These are phyloP conservation scores for Bactericera cockerelli DNA, from an alignment of 1,140 invertebrate genomes.

Conservation along the genomic window DNA sequence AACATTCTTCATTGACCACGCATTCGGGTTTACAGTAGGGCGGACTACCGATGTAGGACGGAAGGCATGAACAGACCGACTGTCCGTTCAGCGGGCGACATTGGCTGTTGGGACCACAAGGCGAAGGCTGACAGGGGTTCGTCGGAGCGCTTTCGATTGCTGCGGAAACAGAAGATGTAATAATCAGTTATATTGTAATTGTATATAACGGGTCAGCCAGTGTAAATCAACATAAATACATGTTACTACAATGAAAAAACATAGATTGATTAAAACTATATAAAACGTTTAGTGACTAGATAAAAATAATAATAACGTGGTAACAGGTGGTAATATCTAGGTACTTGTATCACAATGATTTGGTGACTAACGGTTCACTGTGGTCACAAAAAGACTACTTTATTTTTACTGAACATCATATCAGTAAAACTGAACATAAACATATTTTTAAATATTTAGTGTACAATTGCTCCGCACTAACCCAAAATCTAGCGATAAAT, in stretches of 20 bases:
- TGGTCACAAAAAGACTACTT: too few relatives aligned
- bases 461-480: too few relatives aligned
- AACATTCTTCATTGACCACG: constrained; percentile 44
- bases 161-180: constrained; percentile 14
- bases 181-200: background rate
- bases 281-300: too few relatives aligned
- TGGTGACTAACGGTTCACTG: too few relatives aligned
- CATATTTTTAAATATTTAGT: too few relatives aligned
- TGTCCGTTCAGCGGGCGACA: constrained; percentile 41
- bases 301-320: background rate
- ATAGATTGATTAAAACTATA: background rate
- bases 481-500: too few relatives aligned
- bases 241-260: too few relatives aligned
- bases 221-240: background rate
- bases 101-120: constrained; percentile 50
- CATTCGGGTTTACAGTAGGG: constrained; percentile 54
- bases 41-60: constrained; percentile 46
- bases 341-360: too few relatives aligned
- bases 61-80: constrained; percentile 42
- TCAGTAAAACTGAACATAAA: too few relatives aligned
- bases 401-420: too few relatives aligned
- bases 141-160: constrained; percentile 25
- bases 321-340: background rate
- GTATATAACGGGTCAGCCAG: background rate
- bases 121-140: constrained; percentile 46